Base-by-base conservation (phyloP, 2,113 vertebrate species). In the Tachysurus fulvidraco region DNA sequence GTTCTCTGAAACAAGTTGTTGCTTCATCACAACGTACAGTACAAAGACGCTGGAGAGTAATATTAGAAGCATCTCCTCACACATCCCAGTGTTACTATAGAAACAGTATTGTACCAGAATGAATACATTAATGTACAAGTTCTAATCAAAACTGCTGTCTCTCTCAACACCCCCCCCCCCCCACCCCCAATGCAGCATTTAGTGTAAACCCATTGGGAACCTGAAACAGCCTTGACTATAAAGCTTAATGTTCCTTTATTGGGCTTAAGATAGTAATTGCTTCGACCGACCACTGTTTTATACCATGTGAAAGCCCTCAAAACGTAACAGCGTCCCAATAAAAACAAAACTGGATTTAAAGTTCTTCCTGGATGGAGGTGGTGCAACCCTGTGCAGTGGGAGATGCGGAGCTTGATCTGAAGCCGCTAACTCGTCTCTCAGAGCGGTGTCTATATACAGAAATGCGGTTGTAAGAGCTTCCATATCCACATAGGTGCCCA, bases 371-470 rank as follows among this genome's bases (percentile, higher is more conserved):
- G 55, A 85, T 21, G 12, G 36, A 28, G n/a, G 5, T 10, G 44
- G 55, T 52, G 74, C 62, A n/a, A 54, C 52, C 13, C 52, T 21
- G 60, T 44, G 60, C n/a, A 86, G 88, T 85, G 89, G 89, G 87
- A 87, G 85, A 89, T 89, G 91, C 88, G 5, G 90, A 92, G 90
- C 91, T 90, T 91, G 87, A 91, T 90, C 60, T 91, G 88, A 88
- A 92, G 92, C 80, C 65, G 82, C 86, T 93, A 88, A 92, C 92
- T 91, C 81, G 89, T 93, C 92, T 93, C 60, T n/a, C 46, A 89
- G 89, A 91, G 90, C 90, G 92, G 90, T 90, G 92, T 91, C 93
- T 94, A 90, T 93, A 93, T 94, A 92, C 92, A 92, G 93, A 92
- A 87, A 44, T 21, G 19, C 60, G 64, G 83, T 87, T 88, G 88